Evolutionary conservation across 2,888 invertebrate genomes (phyloP), one percentile per base, ranked within the genome.

Genomic region (Baronia brevicornis): DNA sequence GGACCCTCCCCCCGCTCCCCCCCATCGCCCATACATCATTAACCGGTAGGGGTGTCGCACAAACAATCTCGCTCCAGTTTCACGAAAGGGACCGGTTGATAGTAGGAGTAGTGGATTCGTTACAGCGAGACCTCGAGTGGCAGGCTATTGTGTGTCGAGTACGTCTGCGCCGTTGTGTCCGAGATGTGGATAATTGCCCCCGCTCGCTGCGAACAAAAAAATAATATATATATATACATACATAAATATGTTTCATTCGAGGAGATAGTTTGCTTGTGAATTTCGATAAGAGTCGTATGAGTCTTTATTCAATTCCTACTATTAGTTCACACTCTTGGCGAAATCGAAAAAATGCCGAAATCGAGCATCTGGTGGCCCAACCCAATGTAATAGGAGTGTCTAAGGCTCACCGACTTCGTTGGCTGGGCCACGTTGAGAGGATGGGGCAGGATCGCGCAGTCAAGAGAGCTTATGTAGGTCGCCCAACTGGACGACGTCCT

Each of bases 161-260:
- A 72, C 75, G 75, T 73, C 74, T 73, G 72, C 69, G 68, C 72
- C 62, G 77, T 78, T 77, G 75, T 78, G 80, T 80, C 80, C 80
- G 73, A 79, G 79, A 74, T 73, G 70, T 68, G 68, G 72, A 70
- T 82, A 84, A 84, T 84, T 82, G 80, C 80, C 79, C 68, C 70
- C 54, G 62, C 63, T 56, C 56, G 51, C 62, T 54, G 51, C 53
- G 41, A 41, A 43, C 49, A 43, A 47, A 53, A 58, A 57, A 56
- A 23, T 27, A 33, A 13, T n/a, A n/a, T n/a, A n/a, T n/a, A n/a
- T n/a, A n/a, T n/a, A n/a, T n/a, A n/a, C n/a, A n/a, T n/a, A n/a
- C n/a, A 31, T 21, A 33, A 21, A 55, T 49, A 48, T 49, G 48
- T 46, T 45, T 43, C 48, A 43, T 54, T 55, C 53, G 47, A 48